A percentile compares a stretch with the other conserved stretches of the same genome.
Conservation (phyloP, 1,140 invertebrate species). For the Aphaenogaster floridana region DNA sequence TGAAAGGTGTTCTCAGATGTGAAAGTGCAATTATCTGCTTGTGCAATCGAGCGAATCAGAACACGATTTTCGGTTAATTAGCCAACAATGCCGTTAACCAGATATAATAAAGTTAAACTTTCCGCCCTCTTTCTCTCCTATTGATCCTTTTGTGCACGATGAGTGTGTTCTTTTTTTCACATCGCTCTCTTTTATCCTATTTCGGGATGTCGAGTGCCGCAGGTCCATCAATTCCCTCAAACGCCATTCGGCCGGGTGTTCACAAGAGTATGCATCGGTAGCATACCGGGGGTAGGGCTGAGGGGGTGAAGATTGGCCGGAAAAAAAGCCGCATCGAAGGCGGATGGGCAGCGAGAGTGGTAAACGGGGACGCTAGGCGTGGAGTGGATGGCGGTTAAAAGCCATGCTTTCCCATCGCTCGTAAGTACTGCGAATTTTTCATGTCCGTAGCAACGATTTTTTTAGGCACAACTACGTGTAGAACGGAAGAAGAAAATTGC, state of each 20-base stretch:
- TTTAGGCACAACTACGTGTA: background rate
- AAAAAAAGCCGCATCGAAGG: slow-evolving; percentile 56
- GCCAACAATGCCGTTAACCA: background rate
- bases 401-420: slow-evolving; percentile 68
- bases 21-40: background rate
- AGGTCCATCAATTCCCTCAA: slow-evolving; percentile 69
- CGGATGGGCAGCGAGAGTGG: slow-evolving; percentile 29
- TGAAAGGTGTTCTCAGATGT: background rate
- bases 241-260: slow-evolving; percentile 62
- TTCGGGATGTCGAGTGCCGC: slow-evolving; percentile 50
- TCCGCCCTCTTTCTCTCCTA: slow-evolving; percentile 25
- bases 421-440: slow-evolving; percentile 69
- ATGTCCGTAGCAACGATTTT: slow-evolving; percentile 51
- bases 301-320: slow-evolving; percentile 64
- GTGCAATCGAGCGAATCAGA: background rate
- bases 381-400: slow-evolving; percentile 67
- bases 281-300: slow-evolving; percentile 8
- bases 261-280: slow-evolving; percentile 63
- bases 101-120: slow-evolving; percentile 16
- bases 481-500: background rate
- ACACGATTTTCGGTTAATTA: slow-evolving; percentile 22
- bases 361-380: slow-evolving; percentile 5
- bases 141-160: slow-evolving; percentile 21
- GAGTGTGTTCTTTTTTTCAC: slow-evolving; percentile 23
- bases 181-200: slow-evolving; percentile 65